Evolutionary conservation across 2,888 invertebrate genomes (phyloP).

Genomic region (Drosophila hamatofila): DNA sequence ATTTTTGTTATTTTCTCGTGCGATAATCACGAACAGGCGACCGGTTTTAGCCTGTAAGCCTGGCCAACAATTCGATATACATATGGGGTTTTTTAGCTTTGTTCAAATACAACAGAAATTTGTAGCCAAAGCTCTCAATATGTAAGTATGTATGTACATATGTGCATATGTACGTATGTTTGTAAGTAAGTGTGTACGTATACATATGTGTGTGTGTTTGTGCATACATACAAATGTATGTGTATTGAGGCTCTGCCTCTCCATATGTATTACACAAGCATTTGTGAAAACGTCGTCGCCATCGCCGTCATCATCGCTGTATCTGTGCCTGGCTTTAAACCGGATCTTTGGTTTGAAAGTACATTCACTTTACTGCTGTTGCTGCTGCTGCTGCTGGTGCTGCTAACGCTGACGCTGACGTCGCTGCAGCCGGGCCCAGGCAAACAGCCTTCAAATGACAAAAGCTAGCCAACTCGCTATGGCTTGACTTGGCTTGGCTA

Average conservation of each 20-base stretch:
- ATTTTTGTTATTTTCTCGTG: conserved; percentile 38
- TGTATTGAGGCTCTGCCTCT: conserved; percentile 40
- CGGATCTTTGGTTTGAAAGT: conserved; percentile 83
- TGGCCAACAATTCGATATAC: conserved; percentile 60
- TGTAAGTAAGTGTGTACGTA: not conserved
- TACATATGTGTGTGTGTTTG: conserved; percentile 14
- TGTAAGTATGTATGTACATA: conserved; percentile 13
- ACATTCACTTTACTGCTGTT: conserved; percentile 82
- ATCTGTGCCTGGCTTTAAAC: conserved; percentile 77
- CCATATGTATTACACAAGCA: conserved; percentile 77
- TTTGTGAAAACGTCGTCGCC: conserved; percentile 75
- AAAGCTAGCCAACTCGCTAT: conserved; percentile 49
- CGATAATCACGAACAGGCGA: conserved; percentile 62
- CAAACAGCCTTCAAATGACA: conserved; percentile 78
- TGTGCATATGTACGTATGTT: conserved; percentile 5
- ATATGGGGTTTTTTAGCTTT: conserved; percentile 52
- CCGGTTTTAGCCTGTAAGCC: conserved; percentile 60
- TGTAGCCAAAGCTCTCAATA: conserved; percentile 53
- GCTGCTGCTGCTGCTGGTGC: conserved; percentile 34
- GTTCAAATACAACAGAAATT: conserved; percentile 59
- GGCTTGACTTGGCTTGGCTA: conserved; percentile 21
- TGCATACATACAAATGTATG: not conserved
- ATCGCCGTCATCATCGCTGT: conserved; percentile 61
- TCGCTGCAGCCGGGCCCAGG: conserved; percentile 58
- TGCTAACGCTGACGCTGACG: conserved; percentile 38